phyloP scores from a whole-genome alignment of 2,888 invertebrate genomes.

The Philereme vetulata region DNA sequence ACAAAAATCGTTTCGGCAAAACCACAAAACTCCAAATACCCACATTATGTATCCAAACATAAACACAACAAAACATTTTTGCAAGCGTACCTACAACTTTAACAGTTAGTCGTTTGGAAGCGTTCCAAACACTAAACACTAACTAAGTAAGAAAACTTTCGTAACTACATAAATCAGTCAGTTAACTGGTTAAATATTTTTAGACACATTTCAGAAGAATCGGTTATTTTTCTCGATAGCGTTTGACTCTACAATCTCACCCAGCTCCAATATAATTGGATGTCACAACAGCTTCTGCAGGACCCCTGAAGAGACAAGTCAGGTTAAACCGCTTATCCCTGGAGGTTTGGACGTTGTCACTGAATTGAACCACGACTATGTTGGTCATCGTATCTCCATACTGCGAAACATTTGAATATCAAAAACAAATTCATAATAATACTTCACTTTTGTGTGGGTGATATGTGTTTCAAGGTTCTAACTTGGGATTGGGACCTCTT shows the following conservation, averaged over 20 bases:
- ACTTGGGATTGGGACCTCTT: constrained; percentile 4
- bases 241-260: constrained; percentile 78
- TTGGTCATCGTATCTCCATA: constrained; percentile 97
- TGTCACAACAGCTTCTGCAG: constrained; percentile 96
- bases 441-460: background rate
- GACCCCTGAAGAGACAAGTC: constrained; percentile 95
- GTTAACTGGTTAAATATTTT: constrained; percentile 24
- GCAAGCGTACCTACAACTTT: constrained; percentile 35
- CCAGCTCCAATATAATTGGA: constrained; percentile 96
- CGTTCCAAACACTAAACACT: constrained; percentile 41
- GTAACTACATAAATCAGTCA: constrained; percentile 32
- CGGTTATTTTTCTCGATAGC: constrained; percentile 17
- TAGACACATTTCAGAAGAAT: constrained; percentile 9
- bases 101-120: constrained; percentile 45
- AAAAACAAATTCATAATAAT: constrained; percentile 2
- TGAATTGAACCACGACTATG: constrained; percentile 96
- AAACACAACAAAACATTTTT: constrained; percentile 44
- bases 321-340: constrained; percentile 95
- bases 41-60: constrained; percentile 42
- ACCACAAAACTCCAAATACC: constrained; percentile 43
- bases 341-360: constrained; percentile 95
- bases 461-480: background rate
- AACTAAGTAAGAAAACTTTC: constrained; percentile 30
- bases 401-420: constrained; percentile 62
- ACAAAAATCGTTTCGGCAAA: constrained; percentile 40